Evolutionary conservation across 2,113 vertebrate genomes (phyloP), one percentile per base, ranked within the genome.

Genomic region (Eurystomus gularis): DNA sequence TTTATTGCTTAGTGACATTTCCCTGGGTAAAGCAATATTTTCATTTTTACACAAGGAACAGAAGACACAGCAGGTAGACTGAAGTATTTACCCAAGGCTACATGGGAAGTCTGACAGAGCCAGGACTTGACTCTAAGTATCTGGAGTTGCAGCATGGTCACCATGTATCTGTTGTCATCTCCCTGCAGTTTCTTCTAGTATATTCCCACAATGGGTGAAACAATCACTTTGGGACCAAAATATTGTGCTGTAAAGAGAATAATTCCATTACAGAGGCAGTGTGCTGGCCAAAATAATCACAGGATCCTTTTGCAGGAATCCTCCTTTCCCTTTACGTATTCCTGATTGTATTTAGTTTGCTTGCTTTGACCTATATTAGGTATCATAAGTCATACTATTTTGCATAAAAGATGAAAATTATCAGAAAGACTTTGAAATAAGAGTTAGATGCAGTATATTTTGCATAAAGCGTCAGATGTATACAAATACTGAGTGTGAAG

Each of bases 1-100:
- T 90, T 80, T 58, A 86, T 66, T 90, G 90, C 49, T 61, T 62
- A 37, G 66, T 93, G 92, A 66, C 40, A 44, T 88, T 93, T 90
- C 57, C 9, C 29, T 57, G 44, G 40, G 10, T 80, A 77, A 76
- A 83, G 48, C 26, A 48, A 5, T 29, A 18, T 70, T 71, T 79
- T 88, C 54, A 11, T 42, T 77, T 82, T 73, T 35, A 33, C 17
- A 46, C 21, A 54, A 90, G 35, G 46, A 88, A 40, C 7, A 35
- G 49, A 33, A 35, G 49, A 33, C 19, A 44, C 9, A 42, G 52
- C 40, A 90, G 70, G 58, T 62, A 46, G 44, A 58, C 24, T 37
- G 60, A 78, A 68, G 39, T 58, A 54, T 79, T 85, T 80, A 69
- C 75, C 49, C 40, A 44, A 46, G 52, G 55, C 62, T 84, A 33